Evolutionary conservation across 2,113 vertebrate species (phyloP).

Genomic region (Corythornis madagascariensis): DNA sequence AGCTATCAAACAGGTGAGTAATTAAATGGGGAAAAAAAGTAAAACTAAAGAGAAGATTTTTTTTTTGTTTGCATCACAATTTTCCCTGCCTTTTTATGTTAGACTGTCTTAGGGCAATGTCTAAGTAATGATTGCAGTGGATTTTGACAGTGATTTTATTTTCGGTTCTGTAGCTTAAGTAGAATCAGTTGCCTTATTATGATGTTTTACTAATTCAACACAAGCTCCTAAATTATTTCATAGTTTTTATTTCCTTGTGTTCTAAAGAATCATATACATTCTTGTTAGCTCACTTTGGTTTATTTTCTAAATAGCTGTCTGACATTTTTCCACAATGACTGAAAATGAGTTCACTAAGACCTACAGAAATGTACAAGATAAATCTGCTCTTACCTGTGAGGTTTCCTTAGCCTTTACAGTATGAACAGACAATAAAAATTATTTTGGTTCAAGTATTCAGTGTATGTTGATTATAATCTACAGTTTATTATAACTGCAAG

Average conservation of each 20-base stretch:
- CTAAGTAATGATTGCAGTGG: background rate
- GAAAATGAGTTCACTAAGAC: background rate
- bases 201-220: background rate
- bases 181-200: background rate
- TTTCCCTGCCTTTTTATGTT: background rate
- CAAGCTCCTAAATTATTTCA: background rate
- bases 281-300: background rate
- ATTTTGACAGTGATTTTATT: background rate
- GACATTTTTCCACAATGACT: background rate
- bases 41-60: background rate
- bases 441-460: background rate
- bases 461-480: background rate
- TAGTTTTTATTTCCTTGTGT: background rate
- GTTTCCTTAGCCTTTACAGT: background rate
- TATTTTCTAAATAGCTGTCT: background rate
- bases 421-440: background rate
- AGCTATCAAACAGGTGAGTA: constrained; percentile 93
- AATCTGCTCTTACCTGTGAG: background rate
- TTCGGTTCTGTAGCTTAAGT: background rate
- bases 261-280: background rate
- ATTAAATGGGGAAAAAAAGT: background rate
- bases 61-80: background rate
- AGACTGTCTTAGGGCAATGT: background rate
- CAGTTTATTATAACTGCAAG: background rate
- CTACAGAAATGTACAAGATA: background rate